Evolutionary conservation across 1,140 invertebrate genomes (phyloP), one percentile per base, ranked within the genome.

Genomic region (Neodiprion pinetum): DNA sequence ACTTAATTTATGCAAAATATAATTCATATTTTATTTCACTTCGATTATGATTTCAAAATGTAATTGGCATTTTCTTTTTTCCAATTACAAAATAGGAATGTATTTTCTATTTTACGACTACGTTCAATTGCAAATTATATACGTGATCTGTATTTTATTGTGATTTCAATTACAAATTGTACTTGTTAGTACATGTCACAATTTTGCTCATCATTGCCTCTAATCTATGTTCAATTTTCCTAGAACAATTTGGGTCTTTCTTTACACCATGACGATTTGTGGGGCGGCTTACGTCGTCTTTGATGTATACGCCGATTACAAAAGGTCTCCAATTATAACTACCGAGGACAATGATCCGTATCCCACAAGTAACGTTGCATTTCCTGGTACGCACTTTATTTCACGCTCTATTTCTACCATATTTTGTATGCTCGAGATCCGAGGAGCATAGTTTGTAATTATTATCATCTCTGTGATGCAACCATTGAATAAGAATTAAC

Each of bases 201-300:
- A 40, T 40, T 40, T 40, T 40, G 28, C 28, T 40, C 28, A 65
- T 61, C 53, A 21, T n/a, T 66, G 23, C 7, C 11, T 23, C 67
- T 23, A 21, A 69, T 69, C 4, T 23, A 12, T 23, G 11, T 69
- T 69, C n/a, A 7, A 11, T 23, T 14, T 8, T 11, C 40, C 49
- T 12, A 85, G 84, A 75, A 11, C 77, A 12, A 40, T 84, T 1
- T 86, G 83, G 83, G 72, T 83, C 10, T 11, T 80, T 9, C 70
- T 83, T 70, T 80, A 86, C 71, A 48, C 40, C 9, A 17, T 78
- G 12, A 80, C 72, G 17, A 67, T 83, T 23, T 76, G 48, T 12
- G 17, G 40, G 5, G 61, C 84, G 72, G 70, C 76, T n/a, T 75
- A 70, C 11, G 78, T 80, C 9, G 72, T 84, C 66, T 75, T 74